Percentiles rank a stretch among this genome's conserved stretches.
Evolutionary conservation across 2,888 invertebrate genomes (phyloP).

Genomic region (Acrobasis repandana): DNA sequence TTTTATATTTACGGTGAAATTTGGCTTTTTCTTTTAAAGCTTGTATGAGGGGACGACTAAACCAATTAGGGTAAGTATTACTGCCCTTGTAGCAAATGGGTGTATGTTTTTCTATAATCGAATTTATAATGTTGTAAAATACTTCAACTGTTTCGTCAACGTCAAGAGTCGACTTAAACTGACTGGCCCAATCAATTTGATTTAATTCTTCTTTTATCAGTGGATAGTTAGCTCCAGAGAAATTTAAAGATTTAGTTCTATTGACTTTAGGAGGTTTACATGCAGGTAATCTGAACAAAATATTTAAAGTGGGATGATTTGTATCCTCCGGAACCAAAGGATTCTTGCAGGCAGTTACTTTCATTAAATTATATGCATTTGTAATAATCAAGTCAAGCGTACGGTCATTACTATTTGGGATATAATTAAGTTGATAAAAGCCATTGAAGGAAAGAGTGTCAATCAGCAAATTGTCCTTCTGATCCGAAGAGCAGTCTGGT

Average conservation of each 20-base stretch:
- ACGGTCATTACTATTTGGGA: too few species aligned
- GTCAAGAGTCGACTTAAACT: not conserved
- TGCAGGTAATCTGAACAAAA: too few species aligned
- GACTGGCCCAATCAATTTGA: not conserved
- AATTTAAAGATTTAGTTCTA: too few species aligned
- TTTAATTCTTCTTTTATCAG: not conserved
- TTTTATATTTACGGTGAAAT: too few species aligned
- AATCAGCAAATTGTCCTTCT: not conserved
- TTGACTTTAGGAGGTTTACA: too few species aligned
- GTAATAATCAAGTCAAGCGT: too few species aligned
- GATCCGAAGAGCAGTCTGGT: not conserved
- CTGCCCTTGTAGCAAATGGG: too few species aligned
- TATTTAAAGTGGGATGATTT: too few species aligned
- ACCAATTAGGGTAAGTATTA: too few species aligned
- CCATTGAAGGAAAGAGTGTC: not conserved
- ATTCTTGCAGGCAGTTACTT: not conserved
- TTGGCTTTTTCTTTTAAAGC: too few species aligned
- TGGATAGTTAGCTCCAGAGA: not conserved
- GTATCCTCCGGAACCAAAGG: not conserved
- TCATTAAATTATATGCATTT: not conserved
- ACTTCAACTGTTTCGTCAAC: slow-evolving; percentile 6
- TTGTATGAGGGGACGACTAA: too few species aligned
- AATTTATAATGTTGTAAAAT: slow-evolving; percentile 2
- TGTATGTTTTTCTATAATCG: not conserved
- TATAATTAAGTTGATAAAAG: slow-evolving; percentile 12